Conservation (phyloP, 30 jellyfish, hydroid and myxozoan species). For the Cassiopea andromeda region DNA sequence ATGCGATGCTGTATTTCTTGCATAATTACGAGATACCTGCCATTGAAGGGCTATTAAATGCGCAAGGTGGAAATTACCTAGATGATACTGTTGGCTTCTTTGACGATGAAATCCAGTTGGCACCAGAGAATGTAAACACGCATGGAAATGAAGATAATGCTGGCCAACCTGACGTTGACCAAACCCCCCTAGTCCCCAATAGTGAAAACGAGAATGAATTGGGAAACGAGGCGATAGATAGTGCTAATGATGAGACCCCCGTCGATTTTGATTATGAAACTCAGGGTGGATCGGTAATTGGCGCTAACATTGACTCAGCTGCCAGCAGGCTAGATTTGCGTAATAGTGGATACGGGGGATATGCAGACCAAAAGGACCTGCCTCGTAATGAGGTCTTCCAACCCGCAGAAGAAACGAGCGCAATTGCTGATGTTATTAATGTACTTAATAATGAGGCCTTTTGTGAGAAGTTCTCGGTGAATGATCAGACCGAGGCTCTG, state of each 20-base stretch:
- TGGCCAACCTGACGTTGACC: neutral
- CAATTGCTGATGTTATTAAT: neutral
- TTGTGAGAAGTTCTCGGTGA: neutral
- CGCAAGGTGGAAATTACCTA: slow-evolving; percentile 52
- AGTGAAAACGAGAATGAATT: neutral
- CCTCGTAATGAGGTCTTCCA: neutral
- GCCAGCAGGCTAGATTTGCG: neutral
- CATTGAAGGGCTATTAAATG: slow-evolving; percentile 65
- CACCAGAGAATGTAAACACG: slow-evolving; percentile 12
- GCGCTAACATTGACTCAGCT: neutral
- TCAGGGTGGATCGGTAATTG: neutral
- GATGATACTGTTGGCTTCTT: slow-evolving; percentile 63
- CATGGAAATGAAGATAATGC: neutral
- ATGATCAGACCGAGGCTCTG: neutral
- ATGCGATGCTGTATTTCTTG: slow-evolving; percentile 92
- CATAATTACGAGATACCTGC: slow-evolving; percentile 97
- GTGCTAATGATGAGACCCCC: neutral
- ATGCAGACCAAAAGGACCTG: neutral
- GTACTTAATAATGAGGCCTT: neutral
- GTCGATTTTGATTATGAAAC: neutral
- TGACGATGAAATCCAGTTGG: slow-evolving; percentile 45
- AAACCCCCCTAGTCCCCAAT: neutral
- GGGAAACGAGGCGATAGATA: neutral
- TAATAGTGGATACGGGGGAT: neutral
- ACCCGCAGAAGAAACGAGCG: neutral